Percentiles rank a stretch among this genome's conserved stretches.
Conservation (phyloP, 2,113 vertebrate genomes). For the Hepsetus odoe region DNA sequence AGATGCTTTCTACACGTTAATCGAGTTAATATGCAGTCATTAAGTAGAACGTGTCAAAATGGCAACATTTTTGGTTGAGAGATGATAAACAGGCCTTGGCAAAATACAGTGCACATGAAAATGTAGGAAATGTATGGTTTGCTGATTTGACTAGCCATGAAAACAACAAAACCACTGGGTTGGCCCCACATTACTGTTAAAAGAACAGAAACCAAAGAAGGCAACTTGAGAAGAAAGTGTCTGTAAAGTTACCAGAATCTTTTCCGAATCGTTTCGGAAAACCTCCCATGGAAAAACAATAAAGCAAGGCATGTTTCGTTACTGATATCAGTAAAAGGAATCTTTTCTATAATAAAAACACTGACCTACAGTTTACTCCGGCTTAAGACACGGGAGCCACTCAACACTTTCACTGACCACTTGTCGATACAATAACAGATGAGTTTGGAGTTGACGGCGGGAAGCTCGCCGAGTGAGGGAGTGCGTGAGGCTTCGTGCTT, state of each 20-base stretch:
- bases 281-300: conserved; percentile 18
- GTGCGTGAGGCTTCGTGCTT: neutral
- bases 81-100: conserved; percentile 23
- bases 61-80: conserved; percentile 45
- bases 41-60: conserved; percentile 52
- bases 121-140: neutral
- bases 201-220: conserved; percentile 56
- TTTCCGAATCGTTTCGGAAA: conserved; percentile 29
- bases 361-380: conserved; percentile 1
- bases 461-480: conserved; percentile 39
- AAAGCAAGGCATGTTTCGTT: conserved; percentile 23
- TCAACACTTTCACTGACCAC: neutral
- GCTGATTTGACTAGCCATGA: neutral
- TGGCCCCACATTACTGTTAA: conserved; percentile 33
- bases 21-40: conserved; percentile 33
- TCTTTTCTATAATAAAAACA: conserved; percentile 1
- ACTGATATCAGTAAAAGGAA: conserved; percentile 6
- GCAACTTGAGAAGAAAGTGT: conserved; percentile 57
- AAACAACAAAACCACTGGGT: neutral
- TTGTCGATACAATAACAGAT: conserved; percentile 7
- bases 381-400: neutral
- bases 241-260: conserved; percentile 24
- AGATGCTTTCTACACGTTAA: conserved; percentile 43
- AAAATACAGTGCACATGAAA: conserved; percentile 20
- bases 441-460: neutral